Base-by-base conservation (phyloP, 2,113 vertebrate genomes). In the Misgurnus mizolepis region DNA sequence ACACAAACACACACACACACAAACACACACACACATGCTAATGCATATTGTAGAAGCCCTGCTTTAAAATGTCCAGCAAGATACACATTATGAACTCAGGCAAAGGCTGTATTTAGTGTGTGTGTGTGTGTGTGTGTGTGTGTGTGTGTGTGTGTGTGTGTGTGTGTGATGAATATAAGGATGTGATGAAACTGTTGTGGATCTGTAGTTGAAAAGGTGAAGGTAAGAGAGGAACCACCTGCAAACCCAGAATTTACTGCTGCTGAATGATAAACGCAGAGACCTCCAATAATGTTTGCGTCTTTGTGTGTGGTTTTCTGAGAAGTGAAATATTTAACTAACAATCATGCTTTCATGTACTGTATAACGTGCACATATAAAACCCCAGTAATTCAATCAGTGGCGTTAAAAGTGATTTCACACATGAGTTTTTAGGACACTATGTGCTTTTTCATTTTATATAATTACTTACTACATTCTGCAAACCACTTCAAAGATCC, bases 211-310 rank as follows among this genome's bases (percentile, higher is more conserved):
- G 84, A 78, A 78, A 86, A 89, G 87, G 85, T 89, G 87, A 83
- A 85, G 81, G 71, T 14, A 69, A 77, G 88, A 89, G 84, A 87
- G 85, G 81, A 89, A 88, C 79, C 90, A 90, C 90, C 91, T 91
- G 90, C 69, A 67, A 58, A 58, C 50, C 50, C 55, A 53, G 49
- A 53, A 53, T 81, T 71, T 67, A 22, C 68, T 84, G 64, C 74
- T 78, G 77, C 87, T 86, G 86, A 86, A 68, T 85, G 84, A 58
- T 56, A 1, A 79, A 67, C 76, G 15, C 41, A 6, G 50, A 65
- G 64, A 70, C 67, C 74, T 78, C 77, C 61, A 40, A 76, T 11
- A 11, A 12, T 53, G 11, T 53, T 9, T 53, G 49, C 47, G 40
- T 49, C 18, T 8, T 40, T 64, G 22, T 10, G 22, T n/a, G 45